phyloP scores from a whole-genome alignment of 2,797 vertebrate genomes.

The Danio tinwini region DNA sequence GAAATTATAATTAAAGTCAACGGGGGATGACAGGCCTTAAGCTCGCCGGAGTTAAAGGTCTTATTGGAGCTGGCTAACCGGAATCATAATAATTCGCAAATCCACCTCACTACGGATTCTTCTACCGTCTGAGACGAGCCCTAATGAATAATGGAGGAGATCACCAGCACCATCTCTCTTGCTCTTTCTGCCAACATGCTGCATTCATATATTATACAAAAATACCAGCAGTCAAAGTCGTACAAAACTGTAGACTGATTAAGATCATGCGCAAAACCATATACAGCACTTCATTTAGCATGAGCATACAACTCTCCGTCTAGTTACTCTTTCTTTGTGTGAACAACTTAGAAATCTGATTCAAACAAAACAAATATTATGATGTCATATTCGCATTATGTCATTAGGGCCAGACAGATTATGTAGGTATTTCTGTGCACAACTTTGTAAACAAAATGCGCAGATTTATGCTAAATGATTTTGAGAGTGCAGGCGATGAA shows the following conservation, averaged over 20 bases:
- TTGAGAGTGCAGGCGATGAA: too few species aligned
- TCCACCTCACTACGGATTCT: conserved; percentile 53
- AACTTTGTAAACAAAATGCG: too few species aligned
- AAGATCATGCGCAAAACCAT: conserved; percentile 28
- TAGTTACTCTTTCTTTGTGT: conserved; percentile 11
- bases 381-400: background rate
- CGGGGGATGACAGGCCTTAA: conserved; percentile 60
- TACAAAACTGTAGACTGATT: conserved; percentile 29
- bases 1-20: conserved; percentile 66
- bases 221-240: conserved; percentile 51
- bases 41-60: conserved; percentile 62
- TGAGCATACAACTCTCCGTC: background rate
- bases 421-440: too few species aligned
- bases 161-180: conserved; percentile 37
- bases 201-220: conserved; percentile 40
- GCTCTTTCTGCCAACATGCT: conserved; percentile 25
- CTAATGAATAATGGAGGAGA: conserved; percentile 65
- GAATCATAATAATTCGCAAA: conserved; percentile 64
- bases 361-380: background rate
- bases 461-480: too few species aligned
- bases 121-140: conserved; percentile 57
- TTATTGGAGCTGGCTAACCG: conserved; percentile 60
- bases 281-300: conserved; percentile 15
- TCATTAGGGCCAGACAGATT: background rate
- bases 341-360: background rate